Conservation (phyloP, 53 echinoderm and acorn worm species). For the Pentamera pediparva region DNA sequence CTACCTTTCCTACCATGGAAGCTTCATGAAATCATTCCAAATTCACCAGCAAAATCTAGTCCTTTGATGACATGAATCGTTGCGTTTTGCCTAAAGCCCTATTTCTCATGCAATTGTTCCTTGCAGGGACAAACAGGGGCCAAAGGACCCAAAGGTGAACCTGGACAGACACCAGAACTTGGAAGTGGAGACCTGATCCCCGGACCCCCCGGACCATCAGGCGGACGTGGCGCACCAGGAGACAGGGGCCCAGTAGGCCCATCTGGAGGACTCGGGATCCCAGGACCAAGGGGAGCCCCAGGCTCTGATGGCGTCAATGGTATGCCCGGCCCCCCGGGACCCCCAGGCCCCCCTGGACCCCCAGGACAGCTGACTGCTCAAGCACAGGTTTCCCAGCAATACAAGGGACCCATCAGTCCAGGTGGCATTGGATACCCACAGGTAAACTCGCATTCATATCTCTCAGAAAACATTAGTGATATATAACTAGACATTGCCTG, state of each 20-base stretch:
- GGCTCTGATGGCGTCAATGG: slow-evolving; percentile 75
- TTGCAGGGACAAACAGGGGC: slow-evolving; percentile 45
- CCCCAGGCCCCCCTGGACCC: slow-evolving; percentile 81
- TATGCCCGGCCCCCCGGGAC: slow-evolving; percentile 72
- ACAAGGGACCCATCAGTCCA: slow-evolving; percentile 66
- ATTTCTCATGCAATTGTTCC: no score
- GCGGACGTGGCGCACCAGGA: slow-evolving; percentile 38
- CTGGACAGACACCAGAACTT: slow-evolving; percentile 30
- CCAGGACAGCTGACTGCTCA: slow-evolving; percentile 59
- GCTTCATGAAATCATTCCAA: no score
- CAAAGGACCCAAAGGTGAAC: slow-evolving; percentile 68
- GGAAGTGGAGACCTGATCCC: slow-evolving; percentile 48
- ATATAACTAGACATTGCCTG: no score
- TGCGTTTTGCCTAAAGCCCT: no score
- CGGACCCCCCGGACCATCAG: slow-evolving; percentile 52
- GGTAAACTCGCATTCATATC: no score
- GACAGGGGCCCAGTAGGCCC: slow-evolving; percentile 39
- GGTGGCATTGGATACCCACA: slow-evolving; percentile 23
- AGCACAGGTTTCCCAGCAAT: slow-evolving; percentile 43
- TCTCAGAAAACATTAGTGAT: no score
- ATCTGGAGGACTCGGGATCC: slow-evolving; percentile 13
- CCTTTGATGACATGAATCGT: no score
- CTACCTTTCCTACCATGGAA: no score
- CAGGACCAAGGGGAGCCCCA: slow-evolving; percentile 37
- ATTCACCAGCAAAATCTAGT: no score